Percentiles rank a stretch among this genome's conserved stretches.
phyloP scores from a whole-genome alignment of 2,113 vertebrate species.

The Oncorhynchus keta region DNA sequence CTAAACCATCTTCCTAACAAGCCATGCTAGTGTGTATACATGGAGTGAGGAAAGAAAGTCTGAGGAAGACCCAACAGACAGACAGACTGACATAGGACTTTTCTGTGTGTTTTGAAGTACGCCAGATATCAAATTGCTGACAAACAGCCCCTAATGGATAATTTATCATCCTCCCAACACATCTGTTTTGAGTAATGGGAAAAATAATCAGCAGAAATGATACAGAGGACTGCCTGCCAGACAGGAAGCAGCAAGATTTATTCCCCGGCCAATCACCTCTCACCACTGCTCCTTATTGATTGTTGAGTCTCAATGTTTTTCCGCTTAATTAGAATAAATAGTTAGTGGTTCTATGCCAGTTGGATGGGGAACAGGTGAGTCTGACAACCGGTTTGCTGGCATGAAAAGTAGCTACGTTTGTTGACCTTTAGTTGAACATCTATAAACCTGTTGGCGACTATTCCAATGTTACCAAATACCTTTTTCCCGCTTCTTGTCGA shows the following conservation, averaged over 20 bases:
- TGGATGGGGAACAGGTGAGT: conserved; percentile 39
- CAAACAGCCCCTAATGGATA: conserved; percentile 71
- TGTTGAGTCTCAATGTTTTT: conserved; percentile 62
- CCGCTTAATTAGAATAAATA: conserved; percentile 63
- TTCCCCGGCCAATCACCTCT: conserved; percentile 46
- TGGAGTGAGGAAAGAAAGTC: background rate
- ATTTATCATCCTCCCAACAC: conserved; percentile 68
- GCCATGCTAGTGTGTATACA: too few species aligned
- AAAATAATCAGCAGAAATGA: conserved; percentile 74
- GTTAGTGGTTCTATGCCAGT: conserved; percentile 24
- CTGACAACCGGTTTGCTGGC: background rate
- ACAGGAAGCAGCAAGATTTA: conserved; percentile 66
- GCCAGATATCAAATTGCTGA: conserved; percentile 70
- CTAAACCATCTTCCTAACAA: too few species aligned
- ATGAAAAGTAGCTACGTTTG: too few species aligned
- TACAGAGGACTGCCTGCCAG: conserved; percentile 58
- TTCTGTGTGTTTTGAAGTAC: conserved; percentile 38
- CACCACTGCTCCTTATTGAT: conserved; percentile 58
- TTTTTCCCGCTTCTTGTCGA: too few species aligned
- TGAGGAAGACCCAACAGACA: background rate
- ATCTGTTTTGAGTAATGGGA: conserved; percentile 75
- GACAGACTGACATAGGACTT: conserved; percentile 7
- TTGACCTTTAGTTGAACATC: too few species aligned
- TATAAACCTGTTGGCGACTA: too few species aligned
- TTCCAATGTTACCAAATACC: too few species aligned